These are phyloP conservation scores for Hypotaenidia okinawae DNA, from an alignment of 2,797 vertebrate genomes.

Conservation along the genomic window DNA sequence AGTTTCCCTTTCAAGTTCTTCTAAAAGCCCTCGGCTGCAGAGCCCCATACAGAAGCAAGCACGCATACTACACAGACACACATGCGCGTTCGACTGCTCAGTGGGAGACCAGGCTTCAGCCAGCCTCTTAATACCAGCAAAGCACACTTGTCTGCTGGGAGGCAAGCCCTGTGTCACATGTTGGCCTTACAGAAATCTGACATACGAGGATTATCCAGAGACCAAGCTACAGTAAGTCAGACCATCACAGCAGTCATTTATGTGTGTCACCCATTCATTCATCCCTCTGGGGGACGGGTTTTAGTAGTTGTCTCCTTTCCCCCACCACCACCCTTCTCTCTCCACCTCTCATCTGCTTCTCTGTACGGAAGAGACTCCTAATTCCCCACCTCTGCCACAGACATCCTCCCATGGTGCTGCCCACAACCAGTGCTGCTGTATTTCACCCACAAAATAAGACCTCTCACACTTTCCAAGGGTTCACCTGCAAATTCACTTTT, in stretches of 20 bases:
- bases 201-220: slow-evolving; percentile 77
- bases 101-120: slow-evolving; percentile 34
- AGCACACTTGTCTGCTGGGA: slow-evolving; percentile 72
- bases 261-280: slow-evolving; percentile 57
- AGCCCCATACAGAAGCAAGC: neutral
- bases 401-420: neutral
- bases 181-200: slow-evolving; percentile 78
- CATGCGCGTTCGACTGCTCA: neutral
- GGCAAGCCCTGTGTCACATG: slow-evolving; percentile 80
- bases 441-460: slow-evolving; percentile 31
- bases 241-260: slow-evolving; percentile 28
- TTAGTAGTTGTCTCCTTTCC: neutral
- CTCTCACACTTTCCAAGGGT: neutral
- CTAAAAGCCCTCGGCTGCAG: slow-evolving; percentile 2
- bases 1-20: slow-evolving; percentile 30
- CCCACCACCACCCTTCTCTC: neutral
- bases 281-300: neutral
- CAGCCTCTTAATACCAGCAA: slow-evolving; percentile 75
- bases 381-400: neutral
- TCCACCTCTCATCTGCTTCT: neutral
- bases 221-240: slow-evolving; percentile 49
- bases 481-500: neutral
- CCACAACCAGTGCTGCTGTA: slow-evolving; percentile 8
- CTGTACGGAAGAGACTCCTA: slow-evolving; percentile 6
- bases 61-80: neutral